Base-by-base conservation (phyloP, 2,888 invertebrate genomes). In the Pinctada fucata region DNA sequence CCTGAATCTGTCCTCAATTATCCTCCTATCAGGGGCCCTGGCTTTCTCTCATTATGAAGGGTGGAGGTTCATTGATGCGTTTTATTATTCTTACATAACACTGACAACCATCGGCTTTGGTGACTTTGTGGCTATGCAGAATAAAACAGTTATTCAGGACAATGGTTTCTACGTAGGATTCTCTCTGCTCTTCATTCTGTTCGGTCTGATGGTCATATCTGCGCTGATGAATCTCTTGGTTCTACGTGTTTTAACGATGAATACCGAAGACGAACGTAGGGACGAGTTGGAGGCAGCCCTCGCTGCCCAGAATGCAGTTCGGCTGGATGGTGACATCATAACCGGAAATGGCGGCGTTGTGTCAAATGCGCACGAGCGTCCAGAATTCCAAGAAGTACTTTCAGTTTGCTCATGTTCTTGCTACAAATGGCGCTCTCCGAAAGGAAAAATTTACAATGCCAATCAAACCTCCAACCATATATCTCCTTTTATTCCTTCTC, bases 61-160 rank as follows among this genome's bases (percentile, higher is more conserved):
- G 6, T 99, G 99, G 99, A 96, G 96, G 85, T 99, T 99, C 92
- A 89, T 93, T 65, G 93, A 94, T 80, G 97, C 98, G 89, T 97
- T 99, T 91, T 99, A 99, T 92, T 99, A 99, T 92, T 99, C 99
- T 92, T 99, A 99, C 92, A 99, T 99, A n/a, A 99, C 99, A 0
- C 94, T 99, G 63, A 99, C 98, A 1, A 99, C 99, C n/a, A 79
- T 99, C 83, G 93, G 99, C 85, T 99, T 99, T 93, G 99, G 99
- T 80, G 99, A 99, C 93, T 99, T 97, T 96, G 99, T 99, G 83
- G 99, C 99, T 47, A 94, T 99, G 78, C 95, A 98, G 95, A 98
- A 99, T 90, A 97, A 98, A 91, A 96, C 97, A 93, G 98, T 98
- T 0, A 93, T 99, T 75, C 97, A 97, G 85, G 96, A 96, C 86